These are phyloP conservation scores for Ypsolopha scabrella DNA, from an alignment of 2,888 invertebrate species.

Conservation along the genomic window DNA sequence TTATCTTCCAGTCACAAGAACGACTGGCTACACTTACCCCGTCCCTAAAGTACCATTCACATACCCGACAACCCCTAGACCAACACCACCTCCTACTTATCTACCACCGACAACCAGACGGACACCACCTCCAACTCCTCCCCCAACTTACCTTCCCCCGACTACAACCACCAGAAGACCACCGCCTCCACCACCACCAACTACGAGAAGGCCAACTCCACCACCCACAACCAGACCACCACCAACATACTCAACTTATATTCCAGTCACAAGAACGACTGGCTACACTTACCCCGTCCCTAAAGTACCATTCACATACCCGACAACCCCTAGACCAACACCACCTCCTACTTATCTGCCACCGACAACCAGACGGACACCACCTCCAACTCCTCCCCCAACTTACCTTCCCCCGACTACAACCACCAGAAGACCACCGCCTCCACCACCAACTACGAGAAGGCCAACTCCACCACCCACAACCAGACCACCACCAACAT, in stretches of 20 bases:
- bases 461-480: slow-evolving; percentile 10
- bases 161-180: slow-evolving; percentile 4
- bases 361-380: not conserved
- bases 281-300: slow-evolving; percentile 9
- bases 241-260: slow-evolving; percentile 2
- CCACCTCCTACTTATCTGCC: slow-evolving; percentile 4
- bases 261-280: slow-evolving; percentile 1
- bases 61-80: slow-evolving; percentile 22
- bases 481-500: slow-evolving; percentile 6
- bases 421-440: slow-evolving; percentile 11
- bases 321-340: slow-evolving; percentile 7
- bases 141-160: slow-evolving; percentile 8
- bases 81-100: slow-evolving; percentile 10
- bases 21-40: slow-evolving; percentile 34
- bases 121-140: not conserved
- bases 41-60: slow-evolving; percentile 31
- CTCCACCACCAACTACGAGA: slow-evolving; percentile 12
- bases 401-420: slow-evolving; percentile 12
- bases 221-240: slow-evolving; percentile 6
- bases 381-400: slow-evolving; percentile 8
- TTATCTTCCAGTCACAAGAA: slow-evolving; percentile 16
- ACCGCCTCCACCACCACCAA: slow-evolving; percentile 3
- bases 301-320: slow-evolving; percentile 20
- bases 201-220: slow-evolving; percentile 3
- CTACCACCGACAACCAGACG: slow-evolving; percentile 8